Evolutionary conservation across 1,140 invertebrate species (phyloP).

Genomic region (Dryas iulia): DNA sequence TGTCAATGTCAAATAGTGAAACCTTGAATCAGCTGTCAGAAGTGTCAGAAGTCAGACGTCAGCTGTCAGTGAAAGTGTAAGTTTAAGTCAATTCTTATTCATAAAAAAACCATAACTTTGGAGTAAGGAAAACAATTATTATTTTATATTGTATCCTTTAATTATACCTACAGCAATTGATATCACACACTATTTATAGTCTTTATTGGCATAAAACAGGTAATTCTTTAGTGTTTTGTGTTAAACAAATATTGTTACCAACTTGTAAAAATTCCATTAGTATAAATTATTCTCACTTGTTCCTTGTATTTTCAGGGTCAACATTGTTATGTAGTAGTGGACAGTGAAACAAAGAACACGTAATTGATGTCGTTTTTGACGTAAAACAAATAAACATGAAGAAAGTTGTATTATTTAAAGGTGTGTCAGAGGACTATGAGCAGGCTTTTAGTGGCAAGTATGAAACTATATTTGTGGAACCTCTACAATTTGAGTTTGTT

Average conservation of each 20-base stretch:
- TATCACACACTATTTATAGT: not conserved
- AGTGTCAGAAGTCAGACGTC: not conserved
- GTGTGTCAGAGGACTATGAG: slow-evolving; percentile 79
- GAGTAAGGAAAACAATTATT: not conserved
- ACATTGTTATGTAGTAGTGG: slow-evolving; percentile 41
- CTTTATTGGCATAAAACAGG: not conserved
- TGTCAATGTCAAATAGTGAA: not conserved
- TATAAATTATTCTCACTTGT: slow-evolving; percentile 29
- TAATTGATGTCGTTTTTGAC: slow-evolving; percentile 26
- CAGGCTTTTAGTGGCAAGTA: slow-evolving; percentile 71
- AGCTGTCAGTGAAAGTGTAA: slow-evolving; percentile 3
- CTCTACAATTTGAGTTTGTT: slow-evolving; percentile 75
- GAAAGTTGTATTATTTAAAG: slow-evolving; percentile 81
- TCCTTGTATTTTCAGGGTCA: slow-evolving; percentile 61
- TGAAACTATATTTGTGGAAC: slow-evolving; percentile 78
- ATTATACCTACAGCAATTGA: not conserved
- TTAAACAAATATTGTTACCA: not conserved
- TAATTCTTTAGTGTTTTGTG: not conserved
- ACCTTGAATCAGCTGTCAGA: slow-evolving; percentile 1
- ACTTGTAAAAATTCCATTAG: slow-evolving; percentile 36
- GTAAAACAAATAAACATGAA: slow-evolving; percentile 49
- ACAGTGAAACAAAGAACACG: slow-evolving; percentile 36
- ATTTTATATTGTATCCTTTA: not conserved
- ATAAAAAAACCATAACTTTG: not conserved
- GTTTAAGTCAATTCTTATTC: not conserved